Percentiles rank a stretch among this genome's conserved stretches.
Conservation (phyloP, 2,113 vertebrate genomes). For the Nesogale talazaci region DNA sequence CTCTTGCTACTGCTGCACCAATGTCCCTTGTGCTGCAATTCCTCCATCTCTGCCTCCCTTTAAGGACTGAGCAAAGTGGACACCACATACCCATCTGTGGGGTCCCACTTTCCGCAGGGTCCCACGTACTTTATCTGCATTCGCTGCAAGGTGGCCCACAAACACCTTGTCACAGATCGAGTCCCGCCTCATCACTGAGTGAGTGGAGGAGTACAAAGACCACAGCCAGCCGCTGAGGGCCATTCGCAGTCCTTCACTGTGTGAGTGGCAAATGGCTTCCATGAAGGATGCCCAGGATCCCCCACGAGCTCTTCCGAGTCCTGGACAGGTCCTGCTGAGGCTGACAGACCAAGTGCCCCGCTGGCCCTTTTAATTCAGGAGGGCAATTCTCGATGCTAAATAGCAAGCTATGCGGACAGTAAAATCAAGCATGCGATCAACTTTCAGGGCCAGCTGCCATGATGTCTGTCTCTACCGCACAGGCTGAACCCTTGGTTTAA, state of each 20-base stretch:
- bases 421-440: neutral
- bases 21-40: neutral
- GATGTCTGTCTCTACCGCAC: neutral
- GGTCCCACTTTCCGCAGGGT: neutral
- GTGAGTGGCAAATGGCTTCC: no score
- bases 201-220: no score
- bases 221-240: no score
- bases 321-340: neutral
- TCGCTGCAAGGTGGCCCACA: no score
- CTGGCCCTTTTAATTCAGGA: conserved; percentile 65
- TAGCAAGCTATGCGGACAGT: conserved; percentile 16
- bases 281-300: no score
- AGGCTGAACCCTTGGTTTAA: neutral
- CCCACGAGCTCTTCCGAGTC: neutral
- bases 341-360: neutral
- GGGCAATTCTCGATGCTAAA: neutral
- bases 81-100: no score
- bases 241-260: no score
- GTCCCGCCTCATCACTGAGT: neutral
- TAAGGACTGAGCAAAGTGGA: neutral
- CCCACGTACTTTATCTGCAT: neutral
- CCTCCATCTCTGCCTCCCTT: neutral
- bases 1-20: neutral
- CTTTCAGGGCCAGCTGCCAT: neutral
- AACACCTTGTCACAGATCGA: neutral